A percentile compares a stretch with the other conserved stretches of the same genome.
Evolutionary conservation across 2,888 invertebrate species (phyloP).

Genomic region (Acleris emargana): DNA sequence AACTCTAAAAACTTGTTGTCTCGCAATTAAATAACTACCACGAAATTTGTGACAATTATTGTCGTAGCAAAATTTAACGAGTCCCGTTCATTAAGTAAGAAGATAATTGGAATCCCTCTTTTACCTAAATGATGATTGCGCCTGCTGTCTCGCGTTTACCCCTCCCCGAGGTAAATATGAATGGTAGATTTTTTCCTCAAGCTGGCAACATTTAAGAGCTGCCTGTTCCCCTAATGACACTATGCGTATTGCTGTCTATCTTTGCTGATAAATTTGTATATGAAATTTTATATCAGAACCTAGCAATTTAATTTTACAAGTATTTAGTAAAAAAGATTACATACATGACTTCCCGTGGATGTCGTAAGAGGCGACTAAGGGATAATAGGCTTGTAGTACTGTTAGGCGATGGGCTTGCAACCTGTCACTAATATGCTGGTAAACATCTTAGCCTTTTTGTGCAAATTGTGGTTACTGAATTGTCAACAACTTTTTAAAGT

Average conservation of each 20-base stretch:
- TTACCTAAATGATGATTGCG: slow-evolving; percentile 27
- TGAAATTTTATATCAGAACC: no score
- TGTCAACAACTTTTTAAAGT: no score
- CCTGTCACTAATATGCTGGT: no score
- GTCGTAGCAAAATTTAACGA: neutral
- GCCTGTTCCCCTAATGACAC: slow-evolving; percentile 68
- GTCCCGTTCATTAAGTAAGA: slow-evolving; percentile 12
- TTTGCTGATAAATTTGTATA: neutral
- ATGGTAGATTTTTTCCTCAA: slow-evolving; percentile 47
- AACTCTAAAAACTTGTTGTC: no score
- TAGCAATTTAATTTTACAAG: no score
- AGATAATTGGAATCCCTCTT: slow-evolving; percentile 19
- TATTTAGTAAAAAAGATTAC: no score
- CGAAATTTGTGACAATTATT: neutral
- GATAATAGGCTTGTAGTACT: no score
- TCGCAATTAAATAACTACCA: neutral
- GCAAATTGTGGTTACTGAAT: no score
- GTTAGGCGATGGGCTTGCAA: no score
- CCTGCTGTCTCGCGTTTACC: slow-evolving; percentile 4
- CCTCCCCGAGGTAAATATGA: slow-evolving; percentile 44
- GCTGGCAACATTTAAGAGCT: slow-evolving; percentile 64
- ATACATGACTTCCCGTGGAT: no score
- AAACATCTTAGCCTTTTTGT: no score
- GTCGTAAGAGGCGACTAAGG: no score
- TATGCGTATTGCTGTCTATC: slow-evolving; percentile 42